A percentile compares a stretch with the other conserved stretches of the same genome.
phyloP scores from a whole-genome alignment of 1,140 invertebrate species.

The Spodoptera frugiperda region DNA sequence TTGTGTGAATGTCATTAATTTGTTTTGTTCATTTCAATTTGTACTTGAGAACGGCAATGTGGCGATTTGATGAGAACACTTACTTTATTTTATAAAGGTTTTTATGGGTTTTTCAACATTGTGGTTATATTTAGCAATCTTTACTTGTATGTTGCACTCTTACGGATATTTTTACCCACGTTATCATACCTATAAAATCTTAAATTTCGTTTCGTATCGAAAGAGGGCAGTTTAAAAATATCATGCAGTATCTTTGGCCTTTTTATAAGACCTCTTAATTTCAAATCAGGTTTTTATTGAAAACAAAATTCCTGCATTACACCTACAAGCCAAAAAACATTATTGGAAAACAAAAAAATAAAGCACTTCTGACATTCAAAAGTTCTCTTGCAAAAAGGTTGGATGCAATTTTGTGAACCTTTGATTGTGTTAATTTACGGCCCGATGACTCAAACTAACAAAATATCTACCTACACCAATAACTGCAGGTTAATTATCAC shows the following conservation, averaged over 20 bases:
- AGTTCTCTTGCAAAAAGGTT: conserved; percentile 9
- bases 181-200: not conserved
- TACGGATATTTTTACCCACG: too few species aligned
- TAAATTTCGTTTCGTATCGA: not conserved
- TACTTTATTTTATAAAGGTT: too few species aligned
- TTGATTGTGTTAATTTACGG: not conserved
- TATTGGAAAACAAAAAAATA: conserved; percentile 32
- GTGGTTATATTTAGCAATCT: too few species aligned
- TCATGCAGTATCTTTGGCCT: not conserved
- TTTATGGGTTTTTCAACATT: too few species aligned
- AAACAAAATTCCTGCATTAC: conserved; percentile 7
- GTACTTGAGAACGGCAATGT: not conserved
- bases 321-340: not conserved
- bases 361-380: conserved; percentile 30
- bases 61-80: not conserved
- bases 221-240: not conserved
- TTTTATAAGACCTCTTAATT: conserved; percentile 23
- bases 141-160: too few species aligned
- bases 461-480: not conserved
- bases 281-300: conserved; percentile 8
- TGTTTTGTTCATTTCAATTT: not conserved
- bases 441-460: not conserved
- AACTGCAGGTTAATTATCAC: not conserved
- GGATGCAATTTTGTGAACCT: conserved; percentile 1
- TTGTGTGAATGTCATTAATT: conserved; percentile 14